Evolutionary conservation across 2,113 vertebrate species (phyloP), one percentile per base, ranked within the genome.

Genomic region (Psilopsiagon aymara): DNA sequence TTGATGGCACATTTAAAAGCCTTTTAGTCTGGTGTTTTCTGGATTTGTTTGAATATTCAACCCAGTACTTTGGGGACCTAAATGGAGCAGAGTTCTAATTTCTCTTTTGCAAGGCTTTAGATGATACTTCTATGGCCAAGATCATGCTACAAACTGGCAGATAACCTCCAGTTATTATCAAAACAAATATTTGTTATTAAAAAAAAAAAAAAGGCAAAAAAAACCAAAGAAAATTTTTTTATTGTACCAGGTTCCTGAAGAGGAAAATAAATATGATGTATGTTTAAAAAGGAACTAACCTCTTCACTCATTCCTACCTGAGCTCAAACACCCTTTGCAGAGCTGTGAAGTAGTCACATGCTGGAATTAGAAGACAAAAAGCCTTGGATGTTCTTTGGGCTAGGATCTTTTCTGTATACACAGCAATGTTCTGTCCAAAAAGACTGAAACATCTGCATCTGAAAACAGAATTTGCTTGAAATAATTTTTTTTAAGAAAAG

Each of bases 121-220:
- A 81, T 33, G 19, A 21, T 35, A 31, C 80, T 92, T 81, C 52
- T 53, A 53, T 76, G 95, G 41, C 68, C 46, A 91, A 51, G 55
- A 62, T 37, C 41, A 82, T 60, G 12, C 24, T 68, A n/a, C 35
- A 77, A 84, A 90, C 51, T 83, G 73, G 67, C 57, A 59, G 82
- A 87, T 75, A 86, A 9, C 83, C 90, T 90, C 29, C 66, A 93
- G 63, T 66, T 91, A 79, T 88, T 90, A 86, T 44, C 46, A 71
- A 91, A 93, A 47, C 18, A 55, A 59, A 52, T 74, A 88, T 86
- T 92, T 92, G 73, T 75, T 84, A 91, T 71, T 44, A 7, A 18
- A 68, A 43, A 63, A 80, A 81, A 39, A 27, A 39, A 73, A 77
- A 73, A 31, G 6, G 2, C 46, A 81, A 3, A 7, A 37, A 33